Base-by-base conservation (phyloP, 1,140 invertebrate genomes). In the Neuroterus valhalla region DNA sequence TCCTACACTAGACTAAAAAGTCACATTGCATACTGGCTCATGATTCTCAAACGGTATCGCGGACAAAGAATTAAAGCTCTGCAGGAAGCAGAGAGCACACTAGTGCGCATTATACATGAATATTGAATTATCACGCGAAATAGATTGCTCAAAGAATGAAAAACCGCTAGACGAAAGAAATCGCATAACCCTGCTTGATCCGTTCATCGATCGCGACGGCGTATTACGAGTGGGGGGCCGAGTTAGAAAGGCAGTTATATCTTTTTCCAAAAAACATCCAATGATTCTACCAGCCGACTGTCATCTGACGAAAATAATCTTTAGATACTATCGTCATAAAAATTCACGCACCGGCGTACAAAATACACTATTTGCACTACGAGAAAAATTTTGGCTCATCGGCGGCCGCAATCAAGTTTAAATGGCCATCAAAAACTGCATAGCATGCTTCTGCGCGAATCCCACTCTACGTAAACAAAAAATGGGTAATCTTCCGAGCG, bases 271-370 rank as follows among this genome's bases (percentile, higher is more conserved):
- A 42, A 89, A 88, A 70, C 87, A 91, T 81, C 90, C 89, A 1
- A 81, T 89, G 0, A 84, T 91, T 23, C 74, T 91, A 1, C 82
- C 85, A 15, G n/a, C n/a, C n/a, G n/a, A n/a, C n/a, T n/a, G n/a
- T n/a, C n/a, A n/a, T n/a, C n/a, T n/a, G n/a, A n/a, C 82, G 15
- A 45, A 80, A 3, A 75, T 89, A 26, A 77, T 88, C 2, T 84
- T 89, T 8, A 43, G 79, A n/a, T 15, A 84, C 19, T 72, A 75
- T 69, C 80, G 84, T 77, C 14, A 70, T 11, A 66, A 15, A 21
- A 45, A 76, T 11, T 26, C 84, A 1, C 84, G 87, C 80, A 82
- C 75, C 11, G 83, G 84, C 55, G 48, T 79, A 15, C 80, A n/a
- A n/a, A n/a, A n/a, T n/a, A n/a, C n/a, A n/a, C n/a, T n/a, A n/a